Conservation (phyloP, 2,797 vertebrate species). For the Pygocentrus nattereri region DNA sequence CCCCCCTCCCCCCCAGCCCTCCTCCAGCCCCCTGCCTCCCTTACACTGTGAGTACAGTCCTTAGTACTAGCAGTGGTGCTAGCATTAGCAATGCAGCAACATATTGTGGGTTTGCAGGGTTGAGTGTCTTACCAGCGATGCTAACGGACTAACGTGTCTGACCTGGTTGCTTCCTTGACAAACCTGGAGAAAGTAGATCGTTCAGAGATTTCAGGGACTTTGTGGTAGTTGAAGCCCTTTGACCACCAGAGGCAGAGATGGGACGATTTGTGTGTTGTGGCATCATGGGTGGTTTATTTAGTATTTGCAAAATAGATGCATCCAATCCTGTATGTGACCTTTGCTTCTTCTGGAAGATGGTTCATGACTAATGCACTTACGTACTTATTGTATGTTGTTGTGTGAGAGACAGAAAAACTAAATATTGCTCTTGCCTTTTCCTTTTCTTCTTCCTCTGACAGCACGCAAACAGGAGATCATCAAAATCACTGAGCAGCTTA, state of each 20-base stretch:
- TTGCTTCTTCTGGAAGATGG: background rate
- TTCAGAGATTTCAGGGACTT: constrained; percentile 12
- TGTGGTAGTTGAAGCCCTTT: background rate
- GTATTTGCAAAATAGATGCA: too few species aligned
- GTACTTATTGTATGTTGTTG: background rate
- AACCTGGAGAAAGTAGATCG: background rate
- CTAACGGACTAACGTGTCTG: constrained; percentile 33
- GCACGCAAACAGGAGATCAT: constrained; percentile 84
- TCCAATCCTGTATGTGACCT: background rate
- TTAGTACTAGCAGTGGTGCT: constrained; percentile 2
- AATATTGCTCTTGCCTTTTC: constrained; percentile 3
- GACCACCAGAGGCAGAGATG: background rate
- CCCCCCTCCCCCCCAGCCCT: constrained; percentile 73
- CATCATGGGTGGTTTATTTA: constrained; percentile 2
- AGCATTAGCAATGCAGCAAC: background rate
- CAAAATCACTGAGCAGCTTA: constrained; percentile 98
- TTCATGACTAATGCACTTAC: constrained; percentile 18
- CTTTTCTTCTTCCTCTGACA: constrained; percentile 56
- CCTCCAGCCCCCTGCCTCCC: constrained; percentile 75
- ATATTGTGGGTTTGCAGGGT: background rate
- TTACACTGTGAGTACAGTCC: constrained; percentile 83
- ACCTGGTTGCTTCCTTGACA: background rate
- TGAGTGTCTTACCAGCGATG: constrained; percentile 6
- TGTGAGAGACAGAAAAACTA: background rate
- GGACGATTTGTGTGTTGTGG: background rate